Evolutionary conservation across 2,888 invertebrate species (phyloP).

Genomic region (Pristionchus mayeri): DNA sequence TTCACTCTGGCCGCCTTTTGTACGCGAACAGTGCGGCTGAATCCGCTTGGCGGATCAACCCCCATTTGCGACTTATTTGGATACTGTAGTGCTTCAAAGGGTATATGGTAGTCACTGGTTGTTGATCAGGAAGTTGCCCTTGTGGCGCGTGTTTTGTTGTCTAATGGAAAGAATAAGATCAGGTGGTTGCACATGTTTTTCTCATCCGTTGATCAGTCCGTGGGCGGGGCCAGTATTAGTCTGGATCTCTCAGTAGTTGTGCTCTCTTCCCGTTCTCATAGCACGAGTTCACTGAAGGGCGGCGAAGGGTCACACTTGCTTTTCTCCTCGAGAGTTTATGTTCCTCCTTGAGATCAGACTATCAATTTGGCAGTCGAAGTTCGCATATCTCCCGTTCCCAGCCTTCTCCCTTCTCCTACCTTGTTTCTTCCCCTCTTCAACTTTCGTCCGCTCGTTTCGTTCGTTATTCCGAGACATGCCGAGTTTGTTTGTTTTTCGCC

Average conservation of each 20-base stretch:
- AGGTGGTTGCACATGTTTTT: too few species aligned
- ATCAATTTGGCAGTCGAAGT: not conserved
- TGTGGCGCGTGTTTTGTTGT: too few species aligned
- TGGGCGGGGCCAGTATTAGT: too few species aligned
- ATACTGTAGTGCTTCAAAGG: not conserved
- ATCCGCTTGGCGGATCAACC: not conserved
- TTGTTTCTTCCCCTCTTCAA: not conserved
- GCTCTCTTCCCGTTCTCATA: too few species aligned
- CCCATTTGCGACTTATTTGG: not conserved
- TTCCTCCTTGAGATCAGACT: not conserved
- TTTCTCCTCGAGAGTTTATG: not conserved
- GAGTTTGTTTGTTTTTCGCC: slow-evolving; percentile 40
- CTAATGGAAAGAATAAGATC: too few species aligned
- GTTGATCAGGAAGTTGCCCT: not conserved
- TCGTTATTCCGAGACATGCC: slow-evolving; percentile 18
- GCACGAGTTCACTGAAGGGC: not conserved
- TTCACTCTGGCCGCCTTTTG: not conserved
- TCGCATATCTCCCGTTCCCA: not conserved
- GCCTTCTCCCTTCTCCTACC: not conserved
- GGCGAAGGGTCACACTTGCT: not conserved
- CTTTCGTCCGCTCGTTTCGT: too few species aligned
- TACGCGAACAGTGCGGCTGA: not conserved
- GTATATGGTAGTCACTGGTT: too few species aligned
- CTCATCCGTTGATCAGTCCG: too few species aligned
- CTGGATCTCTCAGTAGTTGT: too few species aligned